These are phyloP conservation scores for Volucella inflata DNA, from an alignment of 2,888 invertebrate species.

Conservation along the genomic window DNA sequence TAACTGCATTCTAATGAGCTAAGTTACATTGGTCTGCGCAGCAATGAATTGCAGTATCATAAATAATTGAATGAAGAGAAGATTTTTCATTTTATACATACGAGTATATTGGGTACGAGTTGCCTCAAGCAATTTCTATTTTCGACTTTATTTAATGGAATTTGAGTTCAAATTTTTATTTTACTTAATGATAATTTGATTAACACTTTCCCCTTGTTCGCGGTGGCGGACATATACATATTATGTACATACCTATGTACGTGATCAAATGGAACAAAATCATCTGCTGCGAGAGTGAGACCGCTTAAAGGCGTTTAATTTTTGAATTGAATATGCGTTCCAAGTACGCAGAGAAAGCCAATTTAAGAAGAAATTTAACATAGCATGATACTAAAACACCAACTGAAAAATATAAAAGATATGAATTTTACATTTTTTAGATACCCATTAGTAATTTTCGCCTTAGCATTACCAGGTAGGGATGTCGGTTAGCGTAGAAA, in stretches of 20 bases:
- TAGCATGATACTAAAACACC: too few relatives aligned
- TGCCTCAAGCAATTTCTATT: slow-evolving; percentile 31
- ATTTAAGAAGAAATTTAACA: slow-evolving; percentile 36
- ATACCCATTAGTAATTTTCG: too few relatives aligned
- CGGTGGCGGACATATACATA: slow-evolving; percentile 1
- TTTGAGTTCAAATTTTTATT: slow-evolving; percentile 35
- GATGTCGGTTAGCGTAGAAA: too few relatives aligned
- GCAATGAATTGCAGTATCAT: slow-evolving; percentile 6
- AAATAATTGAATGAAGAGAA: background rate
- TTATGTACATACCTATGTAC: too few relatives aligned
- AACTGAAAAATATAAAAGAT: too few relatives aligned
- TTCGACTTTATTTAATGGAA: slow-evolving; percentile 30
- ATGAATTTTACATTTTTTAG: too few relatives aligned
- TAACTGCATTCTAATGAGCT: slow-evolving; percentile 64
- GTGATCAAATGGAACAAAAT: slow-evolving; percentile 62
- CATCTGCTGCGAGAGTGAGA: slow-evolving; percentile 43
- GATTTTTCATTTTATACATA: background rate
- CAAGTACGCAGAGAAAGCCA: slow-evolving; percentile 60
- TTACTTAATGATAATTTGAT: slow-evolving; percentile 67
- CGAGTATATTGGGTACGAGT: background rate
- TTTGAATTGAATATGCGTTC: slow-evolving; percentile 54
- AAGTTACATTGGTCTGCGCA: slow-evolving; percentile 32
- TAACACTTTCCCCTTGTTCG: slow-evolving; percentile 57
- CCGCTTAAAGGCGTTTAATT: slow-evolving; percentile 55
- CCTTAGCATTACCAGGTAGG: too few relatives aligned